Base-by-base conservation (phyloP, 2,888 invertebrate species). In the Hemithea aestivaria region DNA sequence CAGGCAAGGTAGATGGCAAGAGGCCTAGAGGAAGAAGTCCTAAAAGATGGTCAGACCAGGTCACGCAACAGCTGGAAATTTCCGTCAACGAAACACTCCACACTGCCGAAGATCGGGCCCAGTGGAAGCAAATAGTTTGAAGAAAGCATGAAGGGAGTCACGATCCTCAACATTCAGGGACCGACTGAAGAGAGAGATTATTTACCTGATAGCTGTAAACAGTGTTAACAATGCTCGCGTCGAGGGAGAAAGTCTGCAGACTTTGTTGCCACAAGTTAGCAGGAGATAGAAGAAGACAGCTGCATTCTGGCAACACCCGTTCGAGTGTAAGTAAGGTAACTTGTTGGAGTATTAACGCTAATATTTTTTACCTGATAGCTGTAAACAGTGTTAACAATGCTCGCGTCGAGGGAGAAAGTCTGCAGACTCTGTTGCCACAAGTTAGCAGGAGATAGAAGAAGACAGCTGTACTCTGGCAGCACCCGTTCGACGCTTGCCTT, bases 211-310 rank as follows among this genome's bases (percentile, higher is more conserved):
- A 91, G 52, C 91, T 93, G 75, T 93, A 94, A 45, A 96, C 91
- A 0, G 96, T 96, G 53, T 90, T 91, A 46, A 96, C 88, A 49
- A 96, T 90, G 65, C 94, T 93, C 7, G 91, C 89, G 72, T 97
- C 96, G 48, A 92, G 88, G 33, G 92, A 90, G 71, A 95, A 97
- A 25, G 91, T 88, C 58, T 94, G 92, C 20, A 92, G 84, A 71
- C 94, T 94, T 68, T 95, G 93, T 55, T 93, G 92, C 98, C 98
- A 98, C 40, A 98, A 89, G 83, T 96, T 97, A 4, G 96, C 97
- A 0, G 98, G 98, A 1, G 98, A 98, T 6, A 98, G 81, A 24
- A 96, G 85, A 12, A 98, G 89, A 74, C 98, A 98, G 71, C 93
- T 94, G 73, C 96, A 98, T 71, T 97, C 95, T 0, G 98, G 98